phyloP scores from a whole-genome alignment of 2,113 vertebrate species.

The Tretioscincus oriximinensis region DNA sequence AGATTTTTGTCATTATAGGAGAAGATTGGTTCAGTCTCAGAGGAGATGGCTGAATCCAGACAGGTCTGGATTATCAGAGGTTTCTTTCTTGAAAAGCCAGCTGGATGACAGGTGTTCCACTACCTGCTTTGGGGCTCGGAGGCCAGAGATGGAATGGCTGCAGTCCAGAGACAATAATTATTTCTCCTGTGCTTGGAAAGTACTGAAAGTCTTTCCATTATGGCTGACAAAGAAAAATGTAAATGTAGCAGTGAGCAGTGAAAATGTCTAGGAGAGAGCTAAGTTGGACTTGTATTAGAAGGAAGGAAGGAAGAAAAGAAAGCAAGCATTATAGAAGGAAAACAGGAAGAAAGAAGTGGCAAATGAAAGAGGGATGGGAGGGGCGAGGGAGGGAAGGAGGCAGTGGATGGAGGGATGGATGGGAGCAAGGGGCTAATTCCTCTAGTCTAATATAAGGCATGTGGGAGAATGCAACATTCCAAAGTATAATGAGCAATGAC shows the following conservation, averaged over 20 bases:
- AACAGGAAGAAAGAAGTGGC: too few species aligned
- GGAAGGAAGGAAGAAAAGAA: background rate
- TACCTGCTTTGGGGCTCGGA: background rate
- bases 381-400: too few species aligned
- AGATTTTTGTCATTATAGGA: background rate
- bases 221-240: background rate
- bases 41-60: background rate
- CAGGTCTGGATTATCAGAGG: rapidly evolving
- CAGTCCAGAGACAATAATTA: background rate
- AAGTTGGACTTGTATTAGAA: background rate
- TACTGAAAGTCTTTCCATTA: background rate
- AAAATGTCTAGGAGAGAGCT: background rate
- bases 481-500: too few species aligned
- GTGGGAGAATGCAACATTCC: too few species aligned
- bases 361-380: too few species aligned
- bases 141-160: background rate
- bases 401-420: too few species aligned
- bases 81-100: background rate
- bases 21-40: background rate
- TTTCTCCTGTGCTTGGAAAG: background rate
- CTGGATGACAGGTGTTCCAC: background rate
- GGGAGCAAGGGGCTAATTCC: too few species aligned
- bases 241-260: background rate
- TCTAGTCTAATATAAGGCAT: too few species aligned
- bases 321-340: too few species aligned